A percentile compares a stretch with the other conserved stretches of the same genome.
Conservation (phyloP, 2,797 vertebrate species). For the Neosalanx taihuensis region DNA sequence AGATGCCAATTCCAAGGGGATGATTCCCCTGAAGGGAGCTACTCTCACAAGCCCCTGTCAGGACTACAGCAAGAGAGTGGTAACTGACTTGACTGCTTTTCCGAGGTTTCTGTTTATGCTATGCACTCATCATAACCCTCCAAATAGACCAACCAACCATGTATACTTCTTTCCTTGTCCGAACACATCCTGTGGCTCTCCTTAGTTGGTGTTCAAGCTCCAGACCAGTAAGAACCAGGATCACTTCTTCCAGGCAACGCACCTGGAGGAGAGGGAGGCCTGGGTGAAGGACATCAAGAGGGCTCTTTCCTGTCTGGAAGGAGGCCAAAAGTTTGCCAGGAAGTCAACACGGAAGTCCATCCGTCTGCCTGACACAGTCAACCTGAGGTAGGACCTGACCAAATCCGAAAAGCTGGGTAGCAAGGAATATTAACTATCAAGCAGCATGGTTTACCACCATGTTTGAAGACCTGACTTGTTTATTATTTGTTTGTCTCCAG, state of each 20-base stretch:
- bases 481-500: conserved; percentile 64
- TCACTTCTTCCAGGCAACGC: conserved; percentile 92
- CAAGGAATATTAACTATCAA: too few relatives aligned
- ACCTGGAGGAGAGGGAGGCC: conserved; percentile 87
- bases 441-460: too few relatives aligned
- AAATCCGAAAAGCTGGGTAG: too few relatives aligned
- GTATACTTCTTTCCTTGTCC: too few relatives aligned
- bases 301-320: conserved; percentile 77
- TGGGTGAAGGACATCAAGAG: conserved; percentile 93
- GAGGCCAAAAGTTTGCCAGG: conserved; percentile 87
- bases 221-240: conserved; percentile 87
- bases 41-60: conserved; percentile 83
- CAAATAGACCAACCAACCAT: too few relatives aligned
- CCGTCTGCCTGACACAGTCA: conserved; percentile 84
- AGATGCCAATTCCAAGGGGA: conserved; percentile 90
- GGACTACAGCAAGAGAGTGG: conserved; percentile 89
- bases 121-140: too few relatives aligned
- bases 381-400: conserved; percentile 74
- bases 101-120: too few relatives aligned
- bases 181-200: not conserved
- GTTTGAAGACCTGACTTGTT: not conserved
- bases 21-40: conserved; percentile 90
- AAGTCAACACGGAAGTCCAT: conserved; percentile 93
- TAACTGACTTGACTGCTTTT: conserved; percentile 44
- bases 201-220: conserved; percentile 90